Conservation (phyloP, 2,113 vertebrate species). For the Danionella cerebrum region DNA sequence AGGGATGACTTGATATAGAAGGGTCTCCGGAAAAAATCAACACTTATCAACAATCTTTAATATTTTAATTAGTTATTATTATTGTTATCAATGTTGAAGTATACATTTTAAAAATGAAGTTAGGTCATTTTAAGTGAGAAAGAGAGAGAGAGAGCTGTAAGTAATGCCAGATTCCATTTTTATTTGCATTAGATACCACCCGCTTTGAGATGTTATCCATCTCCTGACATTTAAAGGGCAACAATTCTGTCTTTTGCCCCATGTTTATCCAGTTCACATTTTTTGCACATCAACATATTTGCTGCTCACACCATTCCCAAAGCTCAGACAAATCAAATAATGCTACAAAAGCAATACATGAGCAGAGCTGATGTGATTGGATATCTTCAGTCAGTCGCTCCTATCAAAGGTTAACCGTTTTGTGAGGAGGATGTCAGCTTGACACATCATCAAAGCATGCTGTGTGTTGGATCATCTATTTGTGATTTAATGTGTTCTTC, state of each 20-base stretch:
- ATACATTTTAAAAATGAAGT: no score
- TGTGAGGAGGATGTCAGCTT: background rate
- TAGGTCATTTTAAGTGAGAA: no score
- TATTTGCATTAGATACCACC: background rate
- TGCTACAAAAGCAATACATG: background rate
- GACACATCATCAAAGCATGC: background rate
- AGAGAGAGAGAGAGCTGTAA: no score
- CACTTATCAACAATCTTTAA: no score
- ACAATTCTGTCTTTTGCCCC: background rate
- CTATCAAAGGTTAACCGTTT: constrained; percentile 16
- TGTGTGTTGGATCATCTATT: background rate
- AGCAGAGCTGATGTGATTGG: constrained; percentile 1
- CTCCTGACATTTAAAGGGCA: background rate
- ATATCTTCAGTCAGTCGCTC: constrained; percentile 31
- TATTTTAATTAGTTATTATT: no score
- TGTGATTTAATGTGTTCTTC: background rate
- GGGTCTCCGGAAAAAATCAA: no score
- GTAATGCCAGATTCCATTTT: no score
- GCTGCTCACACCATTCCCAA: background rate
- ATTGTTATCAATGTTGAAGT: no score
- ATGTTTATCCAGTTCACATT: background rate
- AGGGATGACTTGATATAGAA: no score
- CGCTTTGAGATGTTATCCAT: background rate
- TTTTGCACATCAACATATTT: background rate
- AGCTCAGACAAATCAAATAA: background rate